Evolutionary conservation across 1,140 invertebrate genomes (phyloP).

Genomic region (Pectinophora gossypiella): DNA sequence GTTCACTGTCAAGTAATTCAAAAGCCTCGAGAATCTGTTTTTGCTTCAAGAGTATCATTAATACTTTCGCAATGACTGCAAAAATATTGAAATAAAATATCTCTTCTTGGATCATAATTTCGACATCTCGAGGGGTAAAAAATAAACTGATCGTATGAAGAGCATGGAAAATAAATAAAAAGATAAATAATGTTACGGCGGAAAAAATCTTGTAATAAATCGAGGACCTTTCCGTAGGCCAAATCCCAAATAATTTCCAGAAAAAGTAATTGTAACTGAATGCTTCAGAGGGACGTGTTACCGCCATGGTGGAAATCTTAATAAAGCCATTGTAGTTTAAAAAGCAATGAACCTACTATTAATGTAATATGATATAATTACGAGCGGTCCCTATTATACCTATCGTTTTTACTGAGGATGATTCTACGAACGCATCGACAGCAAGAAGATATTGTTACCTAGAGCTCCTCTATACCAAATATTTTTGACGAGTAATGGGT

Average conservation of each 20-base stretch:
- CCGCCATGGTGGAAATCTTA: background rate
- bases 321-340: background rate
- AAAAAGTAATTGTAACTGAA: constrained; percentile 34
- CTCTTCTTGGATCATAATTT: constrained; percentile 43
- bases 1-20: constrained; percentile 33
- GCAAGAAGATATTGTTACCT: too few species aligned
- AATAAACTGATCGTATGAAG: constrained; percentile 40
- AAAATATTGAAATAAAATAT: constrained; percentile 54
- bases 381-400: too few species aligned
- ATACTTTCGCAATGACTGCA: constrained; percentile 33
- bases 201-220: constrained; percentile 46
- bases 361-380: too few species aligned
- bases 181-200: constrained; percentile 30
- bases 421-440: too few species aligned
- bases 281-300: background rate
- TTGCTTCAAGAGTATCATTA: constrained; percentile 37
- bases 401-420: too few species aligned
- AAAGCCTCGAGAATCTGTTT: constrained; percentile 39
- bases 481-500: too few species aligned
- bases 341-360: too few species aligned
- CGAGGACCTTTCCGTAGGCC: constrained; percentile 21
- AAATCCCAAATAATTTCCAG: constrained; percentile 44
- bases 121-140: constrained; percentile 41
- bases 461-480: too few species aligned
- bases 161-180: constrained; percentile 31